phyloP scores from a whole-genome alignment of 2,888 invertebrate species.

The Mechanitis messenoides region DNA sequence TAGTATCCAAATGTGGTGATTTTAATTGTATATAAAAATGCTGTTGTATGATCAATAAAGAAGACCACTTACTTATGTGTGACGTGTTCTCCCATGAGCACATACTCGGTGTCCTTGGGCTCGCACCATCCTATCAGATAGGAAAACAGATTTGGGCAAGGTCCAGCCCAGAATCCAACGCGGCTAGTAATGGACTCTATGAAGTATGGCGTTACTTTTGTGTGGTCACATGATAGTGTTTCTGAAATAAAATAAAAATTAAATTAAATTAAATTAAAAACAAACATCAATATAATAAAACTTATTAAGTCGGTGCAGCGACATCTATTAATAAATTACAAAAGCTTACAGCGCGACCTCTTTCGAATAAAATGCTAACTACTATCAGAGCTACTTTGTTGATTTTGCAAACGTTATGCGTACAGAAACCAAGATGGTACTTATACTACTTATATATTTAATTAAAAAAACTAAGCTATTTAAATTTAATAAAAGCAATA shows the following conservation, averaged over 20 bases:
- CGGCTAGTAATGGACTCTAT: conserved; percentile 90
- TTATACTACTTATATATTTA: neutral
- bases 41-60: neutral
- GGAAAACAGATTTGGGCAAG: conserved; percentile 88
- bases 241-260: conserved; percentile 66
- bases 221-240: conserved; percentile 92
- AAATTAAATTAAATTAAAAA: too few species aligned
- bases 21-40: too few species aligned
- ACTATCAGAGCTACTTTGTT: too few species aligned
- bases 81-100: conserved; percentile 91
- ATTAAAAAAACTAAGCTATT: too few species aligned
- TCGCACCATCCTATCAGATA: conserved; percentile 90
- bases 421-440: neutral
- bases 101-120: conserved; percentile 86
- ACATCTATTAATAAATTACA: conserved; percentile 4
- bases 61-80: conserved; percentile 80
- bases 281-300: too few species aligned
- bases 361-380: neutral
- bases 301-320: conserved; percentile 21
- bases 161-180: conserved; percentile 89
- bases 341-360: neutral
- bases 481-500: too few species aligned
- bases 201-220: conserved; percentile 92
- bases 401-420: neutral
- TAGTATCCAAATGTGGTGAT: too few species aligned